phyloP scores from a whole-genome alignment of 2,797 vertebrate genomes.

The Danio albolineatus region DNA sequence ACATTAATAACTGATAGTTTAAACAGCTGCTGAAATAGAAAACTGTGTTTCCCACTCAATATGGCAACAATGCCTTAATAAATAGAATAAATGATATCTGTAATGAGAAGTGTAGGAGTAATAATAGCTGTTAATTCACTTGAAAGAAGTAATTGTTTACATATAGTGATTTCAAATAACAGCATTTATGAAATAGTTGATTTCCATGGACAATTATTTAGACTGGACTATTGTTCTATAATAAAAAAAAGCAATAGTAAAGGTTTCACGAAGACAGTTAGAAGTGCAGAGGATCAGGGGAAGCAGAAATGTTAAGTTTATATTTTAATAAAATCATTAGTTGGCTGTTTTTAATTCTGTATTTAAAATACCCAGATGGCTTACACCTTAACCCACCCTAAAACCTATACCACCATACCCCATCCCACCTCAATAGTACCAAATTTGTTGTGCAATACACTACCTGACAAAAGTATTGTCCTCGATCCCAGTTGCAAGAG shows the following conservation, averaged over 20 bases:
- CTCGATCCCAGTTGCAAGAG: too few relatives aligned
- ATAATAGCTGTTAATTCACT: conserved; percentile 24
- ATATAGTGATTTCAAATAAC: neutral
- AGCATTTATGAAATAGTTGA: neutral
- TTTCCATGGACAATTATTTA: neutral
- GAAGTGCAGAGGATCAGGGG: neutral
- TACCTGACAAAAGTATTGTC: too few relatives aligned
- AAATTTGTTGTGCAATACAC: too few relatives aligned
- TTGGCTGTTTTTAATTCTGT: too few relatives aligned
- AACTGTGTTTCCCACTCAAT: neutral
- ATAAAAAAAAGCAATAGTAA: neutral
- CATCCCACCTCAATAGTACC: too few relatives aligned
- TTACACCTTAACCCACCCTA: too few relatives aligned
- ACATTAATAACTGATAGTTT: conserved; percentile 24
- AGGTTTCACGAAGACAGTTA: neutral
- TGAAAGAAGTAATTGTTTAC: conserved; percentile 11
- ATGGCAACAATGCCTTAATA: neutral
- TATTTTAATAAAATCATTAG: neutral
- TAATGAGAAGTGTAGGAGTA: neutral
- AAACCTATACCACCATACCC: too few relatives aligned
- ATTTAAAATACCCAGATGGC: too few relatives aligned
- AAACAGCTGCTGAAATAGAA: conserved; percentile 17
- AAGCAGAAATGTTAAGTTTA: neutral
- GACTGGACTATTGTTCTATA: neutral
- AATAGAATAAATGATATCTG: neutral